Conservation (phyloP, 2,888 invertebrate species). For the Frankliniella intonsa region DNA sequence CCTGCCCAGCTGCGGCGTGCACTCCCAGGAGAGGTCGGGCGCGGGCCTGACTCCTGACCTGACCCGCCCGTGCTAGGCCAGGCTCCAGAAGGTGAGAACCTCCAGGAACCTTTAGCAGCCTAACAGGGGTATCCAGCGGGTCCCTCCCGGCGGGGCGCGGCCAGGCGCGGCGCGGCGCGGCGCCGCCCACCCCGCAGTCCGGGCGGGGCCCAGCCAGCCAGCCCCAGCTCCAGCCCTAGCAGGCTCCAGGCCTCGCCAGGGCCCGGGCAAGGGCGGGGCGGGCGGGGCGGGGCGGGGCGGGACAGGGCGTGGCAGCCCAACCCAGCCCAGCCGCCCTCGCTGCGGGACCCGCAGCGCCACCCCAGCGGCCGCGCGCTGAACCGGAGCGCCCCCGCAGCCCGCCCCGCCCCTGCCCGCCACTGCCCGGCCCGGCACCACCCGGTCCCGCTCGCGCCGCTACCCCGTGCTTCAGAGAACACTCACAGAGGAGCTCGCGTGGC, state of each 20-base stretch:
- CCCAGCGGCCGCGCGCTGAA: not conserved
- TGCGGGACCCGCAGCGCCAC: not conserved
- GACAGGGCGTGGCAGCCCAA: not conserved
- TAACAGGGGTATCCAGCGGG: too few species aligned
- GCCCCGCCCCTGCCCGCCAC: too few species aligned
- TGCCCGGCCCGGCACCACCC: not conserved
- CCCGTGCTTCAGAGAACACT: not conserved
- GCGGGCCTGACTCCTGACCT: not conserved
- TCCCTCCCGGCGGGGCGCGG: too few species aligned
- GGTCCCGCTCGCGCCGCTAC: not conserved
- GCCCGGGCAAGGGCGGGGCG: too few species aligned
- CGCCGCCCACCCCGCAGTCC: too few species aligned
- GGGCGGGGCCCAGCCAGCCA: too few species aligned
- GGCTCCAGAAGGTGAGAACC: too few species aligned
- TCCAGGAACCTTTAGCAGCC: too few species aligned
- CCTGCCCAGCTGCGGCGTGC: not conserved
- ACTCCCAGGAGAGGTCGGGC: not conserved
- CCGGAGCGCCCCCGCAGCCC: not conserved
- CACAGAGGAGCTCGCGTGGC: not conserved
- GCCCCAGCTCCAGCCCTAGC: not conserved
- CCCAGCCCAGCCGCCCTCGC: not conserved
- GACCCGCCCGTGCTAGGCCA: too few species aligned
- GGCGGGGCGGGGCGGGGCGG: not conserved
- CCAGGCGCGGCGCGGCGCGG: too few species aligned
- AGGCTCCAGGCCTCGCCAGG: not conserved